Base-by-base conservation (phyloP, 2,113 vertebrate genomes). In the Larimichthys polyactis region DNA sequence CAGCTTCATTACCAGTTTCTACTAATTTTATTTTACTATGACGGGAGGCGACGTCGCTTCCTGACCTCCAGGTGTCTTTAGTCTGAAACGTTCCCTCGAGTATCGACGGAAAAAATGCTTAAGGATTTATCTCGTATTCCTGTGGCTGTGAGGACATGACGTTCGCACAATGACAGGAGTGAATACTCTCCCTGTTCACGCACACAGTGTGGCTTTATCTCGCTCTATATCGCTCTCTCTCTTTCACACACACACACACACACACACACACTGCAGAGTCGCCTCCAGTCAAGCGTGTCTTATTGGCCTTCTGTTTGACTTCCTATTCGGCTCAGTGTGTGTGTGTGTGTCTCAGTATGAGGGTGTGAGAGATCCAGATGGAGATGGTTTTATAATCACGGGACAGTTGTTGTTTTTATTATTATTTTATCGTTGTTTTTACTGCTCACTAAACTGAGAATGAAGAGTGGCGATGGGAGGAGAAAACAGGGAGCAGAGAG, bases 271-370 rank as follows among this genome's bases (percentile, higher is more conserved):
- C 65, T 70, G 63, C 70, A 73, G 46, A 84, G 80, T 87, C 63
- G 84, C 87, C 83, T 87, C 85, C 89, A 91, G 90, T 90, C 87
- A 76, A 92, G 89, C 90, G 82, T 88, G 78, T 87, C 86, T 90
- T 91, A 90, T 90, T 91, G 86, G 91, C 90, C 89, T 91, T 89
- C 84, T 93, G 89, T 92, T 89, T 91, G 88, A 91, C 90, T 93
- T 91, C 87, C 89, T 86, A 59, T 87, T 80, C 70, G 2, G 77
- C 69, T 78, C 70, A 36, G 77, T 82, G 77, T 84, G 87, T 71
- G 79, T 74, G 87, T 70, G 79, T 67, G 82, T 64, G 69, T 24
- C n/a, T 60, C 36, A 20, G 19, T 68, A 78, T 66, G 80, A 40
- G 57, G 7, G 70, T 55, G 87, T 66, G 73, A 55, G 78, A 59